A percentile compares a stretch with the other conserved stretches of the same genome.
Conservation (phyloP, 1,140 invertebrate species). For the Lepidostoma basale region DNA sequence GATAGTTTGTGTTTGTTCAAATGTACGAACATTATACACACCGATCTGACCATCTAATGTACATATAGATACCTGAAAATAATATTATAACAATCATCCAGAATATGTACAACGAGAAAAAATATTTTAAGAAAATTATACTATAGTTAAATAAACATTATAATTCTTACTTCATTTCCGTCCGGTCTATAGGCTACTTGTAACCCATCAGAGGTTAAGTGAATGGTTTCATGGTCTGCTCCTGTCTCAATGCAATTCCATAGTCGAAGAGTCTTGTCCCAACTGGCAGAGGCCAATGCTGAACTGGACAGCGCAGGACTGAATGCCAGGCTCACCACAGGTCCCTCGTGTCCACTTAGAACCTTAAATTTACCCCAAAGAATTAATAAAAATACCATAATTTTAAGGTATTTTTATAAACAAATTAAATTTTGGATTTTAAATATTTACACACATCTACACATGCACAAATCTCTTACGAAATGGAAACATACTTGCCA, state of each 20-base stretch:
- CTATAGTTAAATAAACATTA: neutral
- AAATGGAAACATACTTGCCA: too few relatives aligned
- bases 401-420: slow-evolving; percentile 17
- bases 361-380: slow-evolving; percentile 68
- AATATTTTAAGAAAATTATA: neutral
- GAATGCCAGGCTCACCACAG: slow-evolving; percentile 84
- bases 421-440: slow-evolving; percentile 13
- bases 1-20: slow-evolving; percentile 76
- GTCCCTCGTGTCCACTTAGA: slow-evolving; percentile 90
- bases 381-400: slow-evolving; percentile 12
- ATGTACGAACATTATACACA: slow-evolving; percentile 79
- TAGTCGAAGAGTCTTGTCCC: slow-evolving; percentile 91
- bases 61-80: slow-evolving; percentile 78
- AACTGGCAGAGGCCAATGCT: slow-evolving; percentile 84
- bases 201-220: slow-evolving; percentile 81
- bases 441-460: too few relatives aligned
- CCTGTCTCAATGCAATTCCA: slow-evolving; percentile 88
- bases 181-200: slow-evolving; percentile 85
- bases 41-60: slow-evolving; percentile 88
- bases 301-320: slow-evolving; percentile 74
- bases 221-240: slow-evolving; percentile 82
- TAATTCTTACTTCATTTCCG: slow-evolving; percentile 72
- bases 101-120: neutral
- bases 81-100: neutral
- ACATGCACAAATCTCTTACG: too few relatives aligned